Evolutionary conservation across 2,113 vertebrate species (phyloP), one percentile per base, ranked within the genome.

Genomic region (Euleptes europaea): DNA sequence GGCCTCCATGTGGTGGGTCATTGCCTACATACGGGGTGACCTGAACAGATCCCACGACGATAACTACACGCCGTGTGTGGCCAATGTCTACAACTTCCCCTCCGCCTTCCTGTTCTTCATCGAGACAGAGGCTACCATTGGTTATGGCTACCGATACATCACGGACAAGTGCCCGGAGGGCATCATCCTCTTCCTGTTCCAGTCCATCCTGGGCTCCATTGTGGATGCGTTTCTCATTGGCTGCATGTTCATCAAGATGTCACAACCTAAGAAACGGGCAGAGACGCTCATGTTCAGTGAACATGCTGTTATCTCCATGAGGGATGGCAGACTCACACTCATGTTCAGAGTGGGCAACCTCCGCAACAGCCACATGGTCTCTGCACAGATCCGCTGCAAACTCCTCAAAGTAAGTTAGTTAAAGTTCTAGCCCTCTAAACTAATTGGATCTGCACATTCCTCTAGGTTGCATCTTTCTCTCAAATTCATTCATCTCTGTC

Each of bases 191-290:
- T 99, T 99, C 94, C 97, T 99, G 85, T 99, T 99, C 94, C 99
- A 99, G 95, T 99, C 99, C 89, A 99, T 99, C 94, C 96, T 99
- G 35, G 99, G 99, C 84, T 99, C 99, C 92, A 99, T 99, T 75
- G 99, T 99, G 87, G 99, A 99, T 63, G 99, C 99, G 44, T 99
- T 99, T 93, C 94, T 99, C 92, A 99, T 99, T 86, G 99, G 99
- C 92, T 99, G 99, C 95, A 99, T 99, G 98, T 99, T 99, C 92
- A 99, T 99, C 94, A 99, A 99, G 96, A 99, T 99, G 99, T 99
- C 99, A 38, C 99, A 99, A 94, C 99, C 99, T 92, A 99, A 99
- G 96, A 99, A 99, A 90, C 94, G 99, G 94, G 99, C 98, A 0
- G 99, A 99, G 96, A 99, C 99, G 1, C 93, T 99, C 82, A 99